phyloP scores from a whole-genome alignment of 2,888 invertebrate species.

The Caenorhabditis virilis region DNA sequence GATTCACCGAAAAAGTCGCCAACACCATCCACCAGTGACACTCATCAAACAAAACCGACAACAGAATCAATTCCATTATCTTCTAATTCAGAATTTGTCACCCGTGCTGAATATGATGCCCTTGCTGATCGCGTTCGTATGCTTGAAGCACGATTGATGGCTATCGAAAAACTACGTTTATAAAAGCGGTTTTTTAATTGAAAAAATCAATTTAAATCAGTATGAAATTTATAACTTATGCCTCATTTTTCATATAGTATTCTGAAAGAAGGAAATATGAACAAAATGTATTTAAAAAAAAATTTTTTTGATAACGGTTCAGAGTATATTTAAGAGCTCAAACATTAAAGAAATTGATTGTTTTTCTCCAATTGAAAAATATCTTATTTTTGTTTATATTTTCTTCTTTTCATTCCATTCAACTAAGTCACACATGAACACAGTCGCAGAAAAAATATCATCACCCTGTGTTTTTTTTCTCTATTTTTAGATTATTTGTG shows the following conservation, averaged over 20 bases:
- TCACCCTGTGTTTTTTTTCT: background rate
- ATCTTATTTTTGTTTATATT: no score
- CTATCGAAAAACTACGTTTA: background rate
- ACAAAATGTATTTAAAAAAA: background rate
- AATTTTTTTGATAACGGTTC: background rate
- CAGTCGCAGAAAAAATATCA: background rate
- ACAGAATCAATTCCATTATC: background rate
- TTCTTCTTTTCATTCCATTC: no score
- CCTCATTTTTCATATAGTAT: no score
- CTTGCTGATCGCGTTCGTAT: constrained; percentile 25
- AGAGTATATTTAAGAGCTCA: background rate
- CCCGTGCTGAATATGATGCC: constrained; percentile 29
- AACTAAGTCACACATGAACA: background rate
- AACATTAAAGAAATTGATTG: no score
- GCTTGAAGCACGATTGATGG: constrained; percentile 19
- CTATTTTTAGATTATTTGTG: background rate
- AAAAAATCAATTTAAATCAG: no score
- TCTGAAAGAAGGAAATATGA: background rate
- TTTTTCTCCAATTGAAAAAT: no score
- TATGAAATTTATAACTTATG: no score
- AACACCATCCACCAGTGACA: background rate
- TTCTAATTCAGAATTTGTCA: constrained; percentile 19
- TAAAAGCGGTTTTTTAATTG: no score
- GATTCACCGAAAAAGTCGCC: background rate
- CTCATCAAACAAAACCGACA: background rate